Evolutionary conservation across 37 sponge, comb jelly and placozoan genomes (phyloP), one percentile per base, ranked within the genome.

Genomic region (Beroe forskalii): DNA sequence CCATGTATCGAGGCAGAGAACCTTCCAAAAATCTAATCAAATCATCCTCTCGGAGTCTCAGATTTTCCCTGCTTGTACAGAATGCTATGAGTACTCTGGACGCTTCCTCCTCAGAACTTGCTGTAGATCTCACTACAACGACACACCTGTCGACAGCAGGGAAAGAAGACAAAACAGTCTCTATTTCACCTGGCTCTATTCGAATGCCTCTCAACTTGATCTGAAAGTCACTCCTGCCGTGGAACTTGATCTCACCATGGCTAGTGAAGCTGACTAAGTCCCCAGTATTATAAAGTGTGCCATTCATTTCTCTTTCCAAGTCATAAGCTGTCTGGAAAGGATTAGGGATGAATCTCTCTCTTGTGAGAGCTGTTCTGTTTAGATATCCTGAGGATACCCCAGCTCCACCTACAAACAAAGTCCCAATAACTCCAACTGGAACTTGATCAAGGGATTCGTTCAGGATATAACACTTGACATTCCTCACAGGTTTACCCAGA

Each of bases 131-230:
- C 37, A 91, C 91, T 0, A 91, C 40, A 67, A 76, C 92, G 30
- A 39, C 60, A 25, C 91, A 91, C 23, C 37, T 31, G 9, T 90
- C 0, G 14, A 92, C 91, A 0, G 55, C 90, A 31, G 67, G 19
- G 40, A 32, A 44, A 1, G 40, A 28, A 22, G 38, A 22, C 40
- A 91, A 55, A 31, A 90, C 92, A 0, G 66, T 27, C 55, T 91
- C 93, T 0, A 94, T 90, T 62, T 92, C 94, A 1, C 61, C 90
- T 9, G 92, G 62, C 25, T 94, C 93, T 60, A 94, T 62, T n/a
- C 94, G 22, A 76, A 92, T 89, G 12, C 94, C 94, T 32, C 94
- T 30, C 60, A 94, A 67, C 60, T 94, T 94, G 27, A 92, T 91
- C 67, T 94, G 94, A 69, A 62, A 67, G 41, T 94, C 94, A 20